Base-by-base conservation (phyloP, 2,113 vertebrate genomes). In the Hippocampus guttulatus region DNA sequence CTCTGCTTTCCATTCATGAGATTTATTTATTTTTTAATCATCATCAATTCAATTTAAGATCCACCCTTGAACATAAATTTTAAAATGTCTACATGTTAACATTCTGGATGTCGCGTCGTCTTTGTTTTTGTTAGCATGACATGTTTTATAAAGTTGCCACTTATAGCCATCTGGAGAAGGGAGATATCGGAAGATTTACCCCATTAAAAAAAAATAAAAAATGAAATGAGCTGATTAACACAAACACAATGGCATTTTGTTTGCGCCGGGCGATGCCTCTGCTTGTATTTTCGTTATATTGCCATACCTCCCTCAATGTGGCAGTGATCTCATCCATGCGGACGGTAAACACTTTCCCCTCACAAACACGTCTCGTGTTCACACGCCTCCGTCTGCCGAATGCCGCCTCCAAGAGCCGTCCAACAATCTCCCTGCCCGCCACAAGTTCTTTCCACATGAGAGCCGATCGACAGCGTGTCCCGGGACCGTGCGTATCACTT, bases 401-500 rank as follows among this genome's bases (percentile, higher is more conserved):
- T 15, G 16, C 64, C 5, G 68, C 75, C 67, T 33, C 25, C 57
- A 40, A 62, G 49, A 18, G 20, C 55, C 64, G 23, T 30, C 60
- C 3, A 57, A 63, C 67, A 60, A 57, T 69, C 38, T 38, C 38
- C 1, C 73, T 16, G 16, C 3, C 23, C 15, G 18, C 10, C 33
- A 43, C 15, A 23, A 43, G 4, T 72, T 68, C 64, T 66, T 57
- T 75, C 67, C 82, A 76, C 79, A 78, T 73, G 80, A 85, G 73
- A 81, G 80, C 66, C 81, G 70, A 72, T 84, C 83, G 79, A 84
- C 69, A 60, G 43, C 40, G 76, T 25, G 67, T 82, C 76, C 75
- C 60, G 65, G 85, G 82, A 85, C 80, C 87, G 85, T 79, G 67
- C 69, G 74, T 84, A 88, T 89, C 87, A 85, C 86, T 89, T 88